Evolutionary conservation across 2,888 invertebrate species (phyloP).

Genomic region (Drosophila aldrichi): DNA sequence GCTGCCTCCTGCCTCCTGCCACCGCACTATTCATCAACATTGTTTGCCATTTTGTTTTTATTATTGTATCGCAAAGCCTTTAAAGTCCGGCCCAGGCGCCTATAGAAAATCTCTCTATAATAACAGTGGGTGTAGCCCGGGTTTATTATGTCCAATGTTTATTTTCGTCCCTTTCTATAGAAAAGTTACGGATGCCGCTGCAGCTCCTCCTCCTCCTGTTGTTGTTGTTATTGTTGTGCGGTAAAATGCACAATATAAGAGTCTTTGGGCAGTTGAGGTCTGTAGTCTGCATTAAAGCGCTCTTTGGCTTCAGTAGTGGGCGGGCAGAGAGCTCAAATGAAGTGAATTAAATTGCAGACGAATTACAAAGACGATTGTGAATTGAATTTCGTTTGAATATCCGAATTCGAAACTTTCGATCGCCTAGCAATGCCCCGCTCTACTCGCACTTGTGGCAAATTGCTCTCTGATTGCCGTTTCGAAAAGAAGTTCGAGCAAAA

Average conservation of each 20-base stretch:
- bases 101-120: constrained; percentile 42
- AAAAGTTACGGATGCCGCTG: constrained; percentile 13
- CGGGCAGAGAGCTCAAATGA: neutral
- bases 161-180: constrained; percentile 30
- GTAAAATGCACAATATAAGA: constrained; percentile 22
- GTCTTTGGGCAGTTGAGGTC: constrained; percentile 22
- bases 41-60: constrained; percentile 37
- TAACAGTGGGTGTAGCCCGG: constrained; percentile 3
- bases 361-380: constrained; percentile 1
- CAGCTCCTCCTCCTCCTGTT: neutral
- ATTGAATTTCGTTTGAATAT: constrained; percentile 1
- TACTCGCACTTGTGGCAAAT: neutral
- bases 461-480: neutral
- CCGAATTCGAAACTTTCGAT: constrained; percentile 3
- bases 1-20: neutral
- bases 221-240: constrained; percentile 8
- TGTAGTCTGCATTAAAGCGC: constrained; percentile 19
- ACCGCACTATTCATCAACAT: constrained; percentile 9
- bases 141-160: constrained; percentile 37
- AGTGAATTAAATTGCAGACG: neutral
- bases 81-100: constrained; percentile 36
- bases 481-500: neutral
- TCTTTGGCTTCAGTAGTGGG: neutral
- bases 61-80: constrained; percentile 35
- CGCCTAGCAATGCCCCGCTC: neutral